Evolutionary conservation across 2,113 vertebrate genomes (phyloP).

Genomic region (Crotalus helleri): DNA sequence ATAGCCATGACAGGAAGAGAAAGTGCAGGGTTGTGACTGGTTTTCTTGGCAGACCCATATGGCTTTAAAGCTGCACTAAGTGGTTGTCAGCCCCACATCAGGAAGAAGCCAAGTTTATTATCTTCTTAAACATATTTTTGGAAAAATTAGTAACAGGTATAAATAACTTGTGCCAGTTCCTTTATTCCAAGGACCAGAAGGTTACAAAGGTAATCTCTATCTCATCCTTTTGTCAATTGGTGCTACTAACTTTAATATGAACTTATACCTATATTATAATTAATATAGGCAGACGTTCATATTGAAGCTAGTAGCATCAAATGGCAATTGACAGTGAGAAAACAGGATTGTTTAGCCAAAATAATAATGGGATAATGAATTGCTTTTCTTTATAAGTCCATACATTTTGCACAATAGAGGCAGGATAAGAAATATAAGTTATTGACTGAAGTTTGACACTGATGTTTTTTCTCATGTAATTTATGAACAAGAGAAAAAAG

Average conservation of each 20-base stretch:
- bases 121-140: neutral
- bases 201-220: neutral
- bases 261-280: no score
- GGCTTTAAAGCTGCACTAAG: neutral
- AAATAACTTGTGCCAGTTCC: neutral
- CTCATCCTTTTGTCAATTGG: neutral
- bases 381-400: neutral
- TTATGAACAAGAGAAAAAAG: neutral
- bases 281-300: neutral
- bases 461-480: neutral
- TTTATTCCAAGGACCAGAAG: neutral
- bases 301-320: no score
- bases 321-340: neutral
- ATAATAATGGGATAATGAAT: neutral
- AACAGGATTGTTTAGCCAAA: neutral
- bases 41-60: neutral
- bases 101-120: neutral
- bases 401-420: neutral
- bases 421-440: neutral
- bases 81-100: neutral
- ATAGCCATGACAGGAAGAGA: neutral
- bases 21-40: neutral
- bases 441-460: neutral
- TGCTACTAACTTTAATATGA: no score
- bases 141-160: neutral